Evolutionary conservation across 2,888 invertebrate genomes (phyloP).

Genomic region (Drosophila neonasuta): DNA sequence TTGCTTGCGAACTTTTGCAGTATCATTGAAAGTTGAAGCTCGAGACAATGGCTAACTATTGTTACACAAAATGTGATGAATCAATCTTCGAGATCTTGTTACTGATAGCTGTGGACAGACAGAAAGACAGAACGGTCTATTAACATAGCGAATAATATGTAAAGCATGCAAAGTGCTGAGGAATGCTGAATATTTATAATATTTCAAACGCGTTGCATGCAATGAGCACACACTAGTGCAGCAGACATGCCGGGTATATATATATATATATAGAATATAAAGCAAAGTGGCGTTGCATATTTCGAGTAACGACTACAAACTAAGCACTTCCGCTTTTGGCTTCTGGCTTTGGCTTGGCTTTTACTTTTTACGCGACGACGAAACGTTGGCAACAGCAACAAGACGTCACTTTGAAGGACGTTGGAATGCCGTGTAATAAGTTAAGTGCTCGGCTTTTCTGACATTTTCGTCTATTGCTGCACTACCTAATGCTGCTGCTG

Average conservation of each 20-base stretch:
- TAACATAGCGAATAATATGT: neutral
- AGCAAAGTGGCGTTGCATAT: conserved; percentile 62
- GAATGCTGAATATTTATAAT: neutral
- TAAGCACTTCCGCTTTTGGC: conserved; percentile 67
- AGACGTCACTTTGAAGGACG: conserved; percentile 46
- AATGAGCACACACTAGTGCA: neutral
- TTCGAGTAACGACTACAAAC: conserved; percentile 65
- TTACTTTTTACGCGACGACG: neutral
- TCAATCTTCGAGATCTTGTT: neutral
- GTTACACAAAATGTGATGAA: neutral
- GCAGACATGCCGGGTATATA: conserved; percentile 1
- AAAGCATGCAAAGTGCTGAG: neutral
- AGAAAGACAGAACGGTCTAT: neutral
- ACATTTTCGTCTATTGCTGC: conserved; percentile 62
- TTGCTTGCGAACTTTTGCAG: neutral
- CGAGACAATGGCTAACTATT: neutral
- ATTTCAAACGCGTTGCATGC: neutral
- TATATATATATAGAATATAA: neutral
- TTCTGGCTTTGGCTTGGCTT: neutral
- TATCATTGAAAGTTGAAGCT: neutral
- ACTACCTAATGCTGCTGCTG: conserved; percentile 26
- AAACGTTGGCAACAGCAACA: neutral
- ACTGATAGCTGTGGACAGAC: neutral
- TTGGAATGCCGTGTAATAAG: conserved; percentile 76
- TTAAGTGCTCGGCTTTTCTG: conserved; percentile 75